Evolutionary conservation across 2,888 invertebrate species (phyloP), one percentile per base, ranked within the genome.

Genomic region (Microctonus aethiopoides): DNA sequence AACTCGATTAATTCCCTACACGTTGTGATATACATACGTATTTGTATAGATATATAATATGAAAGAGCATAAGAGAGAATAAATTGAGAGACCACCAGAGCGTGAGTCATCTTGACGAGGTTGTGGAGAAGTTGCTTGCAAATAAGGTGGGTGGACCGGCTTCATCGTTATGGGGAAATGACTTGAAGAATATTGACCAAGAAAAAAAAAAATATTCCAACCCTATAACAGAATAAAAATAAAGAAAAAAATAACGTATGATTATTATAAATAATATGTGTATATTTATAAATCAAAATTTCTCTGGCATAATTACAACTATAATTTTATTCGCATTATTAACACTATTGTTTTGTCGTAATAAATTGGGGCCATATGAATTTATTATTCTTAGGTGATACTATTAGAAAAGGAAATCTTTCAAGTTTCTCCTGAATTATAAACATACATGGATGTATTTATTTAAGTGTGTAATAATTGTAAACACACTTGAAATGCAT

Each of bases 261-360:
- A 22, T 11, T 52, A 67, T 41, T 39, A 16, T 54, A 20, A 29
- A 34, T 32, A 24, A 26, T 34, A 52, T n/a, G 29, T 34, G 11
- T 65, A 41, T 65, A 51, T 52, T 39, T 13, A 59, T 60, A 13
- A 16, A 13, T 29, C 51, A 46, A 26, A 36, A 34, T 72, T 72
- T 74, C 72, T 70, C 56, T 72, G 72, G 68, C 74, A 72, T 74
- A 73, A 75, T 75, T 75, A 68, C 63, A 68, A 74, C 72, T 72
- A 73, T 70, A 70, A 75, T 70, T 68, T 74, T 60, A 66, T 74
- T 72, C 67, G 71, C 72, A 70, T 72, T 72, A 64, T 69, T n/a
- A n/a, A 60, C 57, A 64, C 73, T 61, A 75, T 75, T 75, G 75
- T 75, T 73, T 59, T 65, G 41, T 36, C 60, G 68, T 72, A 72